A percentile compares a stretch with the other conserved stretches of the same genome.
These are phyloP conservation scores for Drosophila falleni DNA, from an alignment of 2,888 invertebrate genomes.

Conservation along the genomic window DNA sequence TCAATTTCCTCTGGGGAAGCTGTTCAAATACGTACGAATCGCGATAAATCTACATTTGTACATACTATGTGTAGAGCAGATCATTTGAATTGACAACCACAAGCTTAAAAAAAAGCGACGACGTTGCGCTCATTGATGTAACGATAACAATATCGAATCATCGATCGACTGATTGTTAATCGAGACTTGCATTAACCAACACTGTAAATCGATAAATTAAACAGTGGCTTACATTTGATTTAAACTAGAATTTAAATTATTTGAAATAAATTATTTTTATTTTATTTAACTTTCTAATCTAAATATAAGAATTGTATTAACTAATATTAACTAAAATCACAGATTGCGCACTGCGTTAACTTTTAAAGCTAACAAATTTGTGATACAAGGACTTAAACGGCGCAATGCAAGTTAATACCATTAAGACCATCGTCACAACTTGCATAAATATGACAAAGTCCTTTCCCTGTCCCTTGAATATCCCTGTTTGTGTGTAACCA, in stretches of 20 bases:
- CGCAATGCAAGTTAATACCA: slow-evolving; percentile 75
- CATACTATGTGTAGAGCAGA: neutral
- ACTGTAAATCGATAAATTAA: slow-evolving; percentile 20
- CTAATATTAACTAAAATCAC: slow-evolving; percentile 17
- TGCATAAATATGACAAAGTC: slow-evolving; percentile 74
- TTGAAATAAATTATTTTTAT: neutral
- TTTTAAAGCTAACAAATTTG: slow-evolving; percentile 56
- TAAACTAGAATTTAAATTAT: neutral
- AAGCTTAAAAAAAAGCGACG: neutral
- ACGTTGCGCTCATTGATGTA: neutral
- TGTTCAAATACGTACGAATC: slow-evolving; percentile 48
- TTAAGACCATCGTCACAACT: slow-evolving; percentile 69
- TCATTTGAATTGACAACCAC: slow-evolving; percentile 13
- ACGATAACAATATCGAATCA: neutral
- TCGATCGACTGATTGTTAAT: neutral
- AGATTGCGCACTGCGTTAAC: slow-evolving; percentile 17
- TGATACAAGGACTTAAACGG: slow-evolving; percentile 75
- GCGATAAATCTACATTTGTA: slow-evolving; percentile 5
- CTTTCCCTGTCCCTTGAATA: slow-evolving; percentile 62
- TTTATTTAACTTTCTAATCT: slow-evolving; percentile 15
- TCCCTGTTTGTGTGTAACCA: slow-evolving; percentile 75
- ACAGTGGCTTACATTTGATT: neutral
- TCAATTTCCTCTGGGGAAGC: slow-evolving; percentile 62
- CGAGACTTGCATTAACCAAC: slow-evolving; percentile 29
- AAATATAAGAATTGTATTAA: neutral